phyloP scores from a whole-genome alignment of 1,140 invertebrate genomes.

The Eriocheir sinensis region DNA sequence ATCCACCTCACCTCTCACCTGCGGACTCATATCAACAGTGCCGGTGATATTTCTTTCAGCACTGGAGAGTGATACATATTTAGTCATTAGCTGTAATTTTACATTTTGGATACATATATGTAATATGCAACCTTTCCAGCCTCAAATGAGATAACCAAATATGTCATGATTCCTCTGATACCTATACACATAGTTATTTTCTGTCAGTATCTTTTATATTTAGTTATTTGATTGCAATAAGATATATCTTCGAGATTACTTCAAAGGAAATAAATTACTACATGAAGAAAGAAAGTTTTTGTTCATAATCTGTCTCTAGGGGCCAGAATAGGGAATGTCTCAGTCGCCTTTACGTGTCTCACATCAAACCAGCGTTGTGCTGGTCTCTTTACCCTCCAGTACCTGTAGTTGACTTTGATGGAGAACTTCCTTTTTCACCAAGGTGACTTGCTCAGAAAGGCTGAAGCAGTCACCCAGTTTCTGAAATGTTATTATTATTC shows the following conservation, averaged over 20 bases:
- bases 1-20: constrained; percentile 63
- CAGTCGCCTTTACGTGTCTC: too few species aligned
- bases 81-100: not conserved
- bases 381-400: too few species aligned
- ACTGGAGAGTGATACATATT: not conserved
- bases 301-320: not conserved
- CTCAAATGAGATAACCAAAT: not conserved
- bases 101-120: too few species aligned
- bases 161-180: not conserved
- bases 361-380: too few species aligned
- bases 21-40: constrained; percentile 40
- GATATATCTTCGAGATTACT: too few species aligned
- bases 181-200: not conserved
- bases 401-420: too few species aligned
- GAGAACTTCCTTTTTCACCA: too few species aligned
- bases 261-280: not conserved
- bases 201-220: not conserved
- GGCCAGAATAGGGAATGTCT: not conserved
- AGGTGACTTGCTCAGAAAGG: too few species aligned
- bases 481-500: too few species aligned
- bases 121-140: not conserved
- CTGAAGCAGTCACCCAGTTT: too few species aligned
- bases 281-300: not conserved
- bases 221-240: not conserved
- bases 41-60: not conserved